Base-by-base conservation (phyloP, 2,888 invertebrate genomes). In the Rugalucina vietnamica region DNA sequence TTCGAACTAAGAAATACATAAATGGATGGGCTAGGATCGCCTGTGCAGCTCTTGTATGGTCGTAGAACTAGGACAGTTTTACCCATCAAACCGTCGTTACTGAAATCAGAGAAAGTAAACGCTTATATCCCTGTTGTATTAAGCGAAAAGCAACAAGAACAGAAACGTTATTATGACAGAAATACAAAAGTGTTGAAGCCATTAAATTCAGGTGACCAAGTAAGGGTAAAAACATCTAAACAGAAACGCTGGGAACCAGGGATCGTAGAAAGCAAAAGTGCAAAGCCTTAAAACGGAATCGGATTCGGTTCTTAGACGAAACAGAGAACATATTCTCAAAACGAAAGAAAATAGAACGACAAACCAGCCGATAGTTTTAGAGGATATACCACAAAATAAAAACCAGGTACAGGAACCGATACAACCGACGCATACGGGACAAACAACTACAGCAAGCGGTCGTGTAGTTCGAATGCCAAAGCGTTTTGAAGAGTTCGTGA, bases 1-100 rank as follows among this genome's bases (percentile, higher is more conserved):
- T 73, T 84, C 18, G 73, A 54, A 37, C 81, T 82, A 27, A 60
- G 79, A 14, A 71, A 50, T 24, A 65, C 79, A 65, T 75, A 74
- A 32, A 21, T 83, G 39, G 73, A 77, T 27, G 24, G 60, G 10
- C 24, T n/a, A 60, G 12, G 49, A 27, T 76, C 81, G 21, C 81
- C 81, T 18, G 36, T 43, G 21, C 24, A 81, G 43, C 71, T 81
- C 14, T 36, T 76, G 50, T 21, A 76, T n/a, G 72, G 82, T 71
- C 21, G 54, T 24, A n/a, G 29, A 29, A 34, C 65, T 5, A 37
- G 78, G 18, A 27, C 78, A 14, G 34, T 50, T 29, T 50, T 78
- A 8, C 78, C 70, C 18, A 27, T 69, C 12, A 78, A 43, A 18
- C 43, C 43, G 10, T 43, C 43, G 18, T 43, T 43, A 12, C 18